Evolutionary conservation across 1,140 invertebrate species (phyloP).

Genomic region (Cryptotermes secundus): DNA sequence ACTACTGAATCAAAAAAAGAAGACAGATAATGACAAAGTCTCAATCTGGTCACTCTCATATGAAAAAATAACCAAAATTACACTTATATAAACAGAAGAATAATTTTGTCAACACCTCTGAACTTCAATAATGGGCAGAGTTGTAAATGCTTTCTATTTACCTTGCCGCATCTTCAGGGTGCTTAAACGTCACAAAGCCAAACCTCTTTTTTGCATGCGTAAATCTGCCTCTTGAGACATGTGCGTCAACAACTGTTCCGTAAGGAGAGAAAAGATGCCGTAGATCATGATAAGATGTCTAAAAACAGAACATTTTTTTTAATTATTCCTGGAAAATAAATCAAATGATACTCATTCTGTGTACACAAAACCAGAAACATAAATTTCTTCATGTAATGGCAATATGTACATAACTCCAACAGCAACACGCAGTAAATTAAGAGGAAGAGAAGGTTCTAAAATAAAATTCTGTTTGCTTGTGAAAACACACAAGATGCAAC

Average conservation of each 20-base stretch:
- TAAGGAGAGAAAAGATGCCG: slow-evolving; percentile 22
- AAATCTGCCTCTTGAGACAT: slow-evolving; percentile 20
- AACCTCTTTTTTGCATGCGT: slow-evolving; percentile 21
- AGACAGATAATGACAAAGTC: no score
- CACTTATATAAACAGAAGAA: no score
- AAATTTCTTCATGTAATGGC: neutral
- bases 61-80: no score
- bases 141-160: slow-evolving; percentile 6
- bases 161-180: slow-evolving; percentile 32
- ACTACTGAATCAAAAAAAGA: no score
- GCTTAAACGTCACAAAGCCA: slow-evolving; percentile 30
- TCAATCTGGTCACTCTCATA: no score
- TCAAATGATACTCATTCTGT: neutral
- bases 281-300: slow-evolving; percentile 27
- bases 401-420: neutral
- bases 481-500: no score
- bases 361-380: no score
- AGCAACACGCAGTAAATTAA: no score
- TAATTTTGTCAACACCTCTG: no score
- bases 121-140: no score
- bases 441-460: no score
- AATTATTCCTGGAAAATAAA: neutral
- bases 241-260: slow-evolving; percentile 26
- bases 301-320: slow-evolving; percentile 8
- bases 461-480: no score